Percentiles rank a stretch among this genome's conserved stretches.
Evolutionary conservation across 2,888 invertebrate species (phyloP).

Genomic region (Adineta ricciae): DNA sequence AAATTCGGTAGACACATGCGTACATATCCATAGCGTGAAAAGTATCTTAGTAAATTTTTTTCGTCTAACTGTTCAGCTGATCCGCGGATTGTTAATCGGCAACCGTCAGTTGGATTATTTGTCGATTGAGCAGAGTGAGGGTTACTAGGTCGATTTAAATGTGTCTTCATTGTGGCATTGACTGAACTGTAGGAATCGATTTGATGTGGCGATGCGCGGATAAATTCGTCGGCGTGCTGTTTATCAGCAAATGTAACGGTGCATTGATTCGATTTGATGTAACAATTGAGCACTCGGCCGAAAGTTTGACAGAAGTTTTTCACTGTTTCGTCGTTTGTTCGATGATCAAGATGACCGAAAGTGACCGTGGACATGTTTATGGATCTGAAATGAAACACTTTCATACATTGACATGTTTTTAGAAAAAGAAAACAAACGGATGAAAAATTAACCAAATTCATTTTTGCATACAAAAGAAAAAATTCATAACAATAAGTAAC

Average conservation of each 20-base stretch:
- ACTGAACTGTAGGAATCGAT: neutral
- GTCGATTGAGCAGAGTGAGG: neutral
- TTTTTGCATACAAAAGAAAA: no score
- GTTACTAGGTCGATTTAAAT: neutral
- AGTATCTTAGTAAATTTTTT: neutral
- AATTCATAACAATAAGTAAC: no score
- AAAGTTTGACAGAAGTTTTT: neutral
- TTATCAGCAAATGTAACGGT: neutral
- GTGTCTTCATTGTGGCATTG: neutral
- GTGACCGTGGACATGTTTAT: neutral
- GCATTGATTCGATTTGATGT: neutral
- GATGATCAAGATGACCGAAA: neutral
- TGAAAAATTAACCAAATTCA: no score
- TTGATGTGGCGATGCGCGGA: neutral
- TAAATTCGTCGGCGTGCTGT: neutral
- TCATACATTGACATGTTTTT: no score
- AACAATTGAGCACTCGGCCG: neutral
- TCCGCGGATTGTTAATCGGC: neutral
- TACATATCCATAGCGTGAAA: neutral
- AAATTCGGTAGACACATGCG: neutral
- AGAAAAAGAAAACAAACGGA: no score
- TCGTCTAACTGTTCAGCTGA: neutral
- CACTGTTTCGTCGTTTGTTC: neutral
- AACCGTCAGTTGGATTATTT: neutral
- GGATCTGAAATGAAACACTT: no score